Percentiles rank a stretch among this genome's conserved stretches.
Conservation (phyloP, 2,113 vertebrate species). For the Campylomormyrus tamandua region DNA sequence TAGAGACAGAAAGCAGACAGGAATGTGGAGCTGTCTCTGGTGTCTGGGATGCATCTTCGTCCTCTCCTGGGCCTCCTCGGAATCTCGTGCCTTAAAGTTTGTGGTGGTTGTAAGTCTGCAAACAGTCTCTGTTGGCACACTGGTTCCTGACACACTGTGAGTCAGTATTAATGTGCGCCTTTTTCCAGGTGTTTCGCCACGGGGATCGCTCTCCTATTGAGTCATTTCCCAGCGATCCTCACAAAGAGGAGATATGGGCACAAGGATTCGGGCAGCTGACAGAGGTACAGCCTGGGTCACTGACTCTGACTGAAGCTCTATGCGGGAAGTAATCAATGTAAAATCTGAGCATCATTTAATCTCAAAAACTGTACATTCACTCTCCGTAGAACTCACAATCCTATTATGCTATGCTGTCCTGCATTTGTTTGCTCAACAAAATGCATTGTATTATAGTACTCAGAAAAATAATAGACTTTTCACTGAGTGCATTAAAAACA, state of each 20-base stretch:
- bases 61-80: conserved; percentile 30
- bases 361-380: background rate
- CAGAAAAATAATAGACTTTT: background rate
- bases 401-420: background rate
- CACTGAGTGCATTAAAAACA: background rate
- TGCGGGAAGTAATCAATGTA: background rate
- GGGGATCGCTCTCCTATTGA: conserved; percentile 74
- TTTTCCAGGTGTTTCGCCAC: conserved; percentile 70
- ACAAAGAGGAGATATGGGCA: conserved; percentile 68
- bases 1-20: background rate
- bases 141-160: background rate
- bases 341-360: background rate
- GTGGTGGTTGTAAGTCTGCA: conserved; percentile 49
- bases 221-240: conserved; percentile 67
- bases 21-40: conserved; percentile 35
- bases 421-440: background rate
- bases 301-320: background rate
- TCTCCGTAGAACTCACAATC: background rate
- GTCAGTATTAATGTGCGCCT: background rate
- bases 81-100: conserved; percentile 49
- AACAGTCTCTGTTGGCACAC: background rate
- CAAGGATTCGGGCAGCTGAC: conserved; percentile 78
- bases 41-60: conserved; percentile 33
- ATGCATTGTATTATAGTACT: background rate
- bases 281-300: conserved; percentile 52